Conservation (phyloP, 2,797 vertebrate species). For the Pelodytes ibericus region DNA sequence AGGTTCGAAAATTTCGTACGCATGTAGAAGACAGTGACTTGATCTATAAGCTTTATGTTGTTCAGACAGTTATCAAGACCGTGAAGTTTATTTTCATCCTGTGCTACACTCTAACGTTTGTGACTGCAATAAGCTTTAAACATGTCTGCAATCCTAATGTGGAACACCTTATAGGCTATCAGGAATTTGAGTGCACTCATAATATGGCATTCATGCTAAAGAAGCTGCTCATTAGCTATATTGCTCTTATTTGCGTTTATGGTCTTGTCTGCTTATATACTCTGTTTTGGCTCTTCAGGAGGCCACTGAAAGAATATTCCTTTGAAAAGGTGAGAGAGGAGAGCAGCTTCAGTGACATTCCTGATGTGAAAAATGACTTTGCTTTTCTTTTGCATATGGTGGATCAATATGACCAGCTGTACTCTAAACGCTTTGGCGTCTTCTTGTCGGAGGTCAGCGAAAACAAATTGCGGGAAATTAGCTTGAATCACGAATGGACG, state of each 20-base stretch:
- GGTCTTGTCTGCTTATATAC: slow-evolving; percentile 95
- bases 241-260: slow-evolving; percentile 92
- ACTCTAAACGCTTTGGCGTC: slow-evolving; percentile 96
- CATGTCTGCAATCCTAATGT: slow-evolving; percentile 89
- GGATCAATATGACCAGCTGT: slow-evolving; percentile 96
- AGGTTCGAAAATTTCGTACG: slow-evolving; percentile 94
- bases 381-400: slow-evolving; percentile 98
- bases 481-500: slow-evolving; percentile 97
- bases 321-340: slow-evolving; percentile 98
- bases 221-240: slow-evolving; percentile 95
- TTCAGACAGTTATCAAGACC: slow-evolving; percentile 95
- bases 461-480: slow-evolving; percentile 95
- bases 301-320: slow-evolving; percentile 96
- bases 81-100: slow-evolving; percentile 97
- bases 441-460: slow-evolving; percentile 98
- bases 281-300: slow-evolving; percentile 94
- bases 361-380: slow-evolving; percentile 98
- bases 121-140: slow-evolving; percentile 91
- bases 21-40: slow-evolving; percentile 97
- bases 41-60: slow-evolving; percentile 95
- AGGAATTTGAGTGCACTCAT: slow-evolving; percentile 92
- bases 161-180: slow-evolving; percentile 93
- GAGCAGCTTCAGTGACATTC: slow-evolving; percentile 98
- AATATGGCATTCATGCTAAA: slow-evolving; percentile 98
- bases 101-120: slow-evolving; percentile 94